Percentiles rank a stretch among this genome's conserved stretches.
Evolutionary conservation across 2,888 invertebrate species (phyloP).

Genomic region (Amphipoea lucens): DNA sequence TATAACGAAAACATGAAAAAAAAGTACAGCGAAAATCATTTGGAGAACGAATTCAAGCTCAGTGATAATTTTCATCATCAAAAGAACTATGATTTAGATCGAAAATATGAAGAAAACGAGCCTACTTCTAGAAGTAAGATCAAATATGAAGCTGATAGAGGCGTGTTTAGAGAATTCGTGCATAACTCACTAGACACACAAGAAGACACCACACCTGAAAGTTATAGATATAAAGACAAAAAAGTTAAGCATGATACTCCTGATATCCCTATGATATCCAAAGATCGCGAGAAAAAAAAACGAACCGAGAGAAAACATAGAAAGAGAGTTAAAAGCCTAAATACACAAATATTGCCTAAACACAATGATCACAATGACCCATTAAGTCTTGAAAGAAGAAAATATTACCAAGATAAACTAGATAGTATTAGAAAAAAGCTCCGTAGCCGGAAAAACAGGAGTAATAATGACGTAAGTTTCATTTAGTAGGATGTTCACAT

Average conservation of each 20-base stretch:
- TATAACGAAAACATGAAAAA: slow-evolving; percentile 33
- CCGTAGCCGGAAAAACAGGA: slow-evolving; percentile 62
- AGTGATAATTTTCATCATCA: slow-evolving; percentile 39
- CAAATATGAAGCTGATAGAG: slow-evolving; percentile 32
- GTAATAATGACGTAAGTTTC: slow-evolving; percentile 67
- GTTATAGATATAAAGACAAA: slow-evolving; percentile 42
- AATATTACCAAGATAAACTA: slow-evolving; percentile 81
- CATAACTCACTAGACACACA: slow-evolving; percentile 28
- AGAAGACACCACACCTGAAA: slow-evolving; percentile 36
- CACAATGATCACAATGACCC: slow-evolving; percentile 64
- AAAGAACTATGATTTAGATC: slow-evolving; percentile 33
- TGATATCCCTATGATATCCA: slow-evolving; percentile 24
- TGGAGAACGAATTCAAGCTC: slow-evolving; percentile 32
- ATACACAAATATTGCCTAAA: slow-evolving; percentile 31
- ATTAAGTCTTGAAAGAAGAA: slow-evolving; percentile 75
- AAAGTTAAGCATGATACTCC: slow-evolving; percentile 14
- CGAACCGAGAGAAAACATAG: slow-evolving; percentile 57
- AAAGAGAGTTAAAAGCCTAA: slow-evolving; percentile 47
- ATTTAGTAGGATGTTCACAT: not conserved
- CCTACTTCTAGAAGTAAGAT: slow-evolving; percentile 26
- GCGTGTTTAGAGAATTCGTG: slow-evolving; percentile 16
- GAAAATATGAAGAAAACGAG: slow-evolving; percentile 29
- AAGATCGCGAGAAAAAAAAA: slow-evolving; percentile 30
- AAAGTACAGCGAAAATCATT: slow-evolving; percentile 32
- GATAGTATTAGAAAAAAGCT: slow-evolving; percentile 76